Conservation (phyloP, 1,140 invertebrate genomes). For the Medauroidea extradentata region DNA sequence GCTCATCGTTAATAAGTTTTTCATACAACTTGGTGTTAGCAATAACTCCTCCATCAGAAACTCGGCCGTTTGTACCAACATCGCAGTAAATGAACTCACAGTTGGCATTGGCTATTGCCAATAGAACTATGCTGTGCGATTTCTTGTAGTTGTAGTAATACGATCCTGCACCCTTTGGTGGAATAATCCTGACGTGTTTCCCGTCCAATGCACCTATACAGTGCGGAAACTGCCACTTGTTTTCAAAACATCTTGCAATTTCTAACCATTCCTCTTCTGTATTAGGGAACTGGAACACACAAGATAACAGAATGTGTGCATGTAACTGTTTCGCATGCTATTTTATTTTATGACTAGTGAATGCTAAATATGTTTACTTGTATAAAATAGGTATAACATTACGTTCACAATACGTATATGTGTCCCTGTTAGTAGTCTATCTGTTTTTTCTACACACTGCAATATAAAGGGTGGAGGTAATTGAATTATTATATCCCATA, state of each 20-base stretch:
- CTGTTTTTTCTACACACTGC: too few relatives aligned
- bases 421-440: too few relatives aligned
- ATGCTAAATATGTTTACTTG: too few relatives aligned
- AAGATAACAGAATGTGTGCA: too few relatives aligned
- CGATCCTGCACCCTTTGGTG: constrained; percentile 35
- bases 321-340: too few relatives aligned
- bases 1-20: too few relatives aligned
- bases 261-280: constrained; percentile 23
- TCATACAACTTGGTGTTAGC: constrained; percentile 24
- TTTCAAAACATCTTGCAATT: constrained; percentile 26
- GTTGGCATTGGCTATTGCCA: constrained; percentile 38
- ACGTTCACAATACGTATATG: too few relatives aligned
- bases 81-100: constrained; percentile 38
- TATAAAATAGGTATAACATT: too few relatives aligned
- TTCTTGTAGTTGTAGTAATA: constrained; percentile 44
- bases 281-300: constrained; percentile 13
- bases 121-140: constrained; percentile 37
- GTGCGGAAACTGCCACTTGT: constrained; percentile 34
- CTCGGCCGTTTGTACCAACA: constrained; percentile 35
- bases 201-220: constrained; percentile 37
- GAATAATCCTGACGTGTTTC: constrained; percentile 33
- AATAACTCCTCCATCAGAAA: constrained; percentile 36
- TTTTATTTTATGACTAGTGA: too few relatives aligned
- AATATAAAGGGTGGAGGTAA: too few relatives aligned
- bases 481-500: too few relatives aligned